These are phyloP conservation scores for Drosophila seguyi DNA, from an alignment of 1,140 invertebrate species.

Conservation along the genomic window DNA sequence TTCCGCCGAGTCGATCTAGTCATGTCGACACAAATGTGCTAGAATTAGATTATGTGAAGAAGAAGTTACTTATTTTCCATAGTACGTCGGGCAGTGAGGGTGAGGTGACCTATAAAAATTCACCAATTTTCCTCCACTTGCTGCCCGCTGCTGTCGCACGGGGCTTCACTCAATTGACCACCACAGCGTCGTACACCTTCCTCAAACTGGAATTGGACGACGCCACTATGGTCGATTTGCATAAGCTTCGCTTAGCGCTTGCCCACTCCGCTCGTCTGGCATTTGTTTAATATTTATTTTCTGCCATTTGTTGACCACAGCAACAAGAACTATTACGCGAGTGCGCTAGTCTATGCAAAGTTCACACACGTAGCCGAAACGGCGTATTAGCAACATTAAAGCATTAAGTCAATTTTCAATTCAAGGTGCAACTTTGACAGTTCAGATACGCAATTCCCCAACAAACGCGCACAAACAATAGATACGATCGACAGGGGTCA, in stretches of 20 bases:
- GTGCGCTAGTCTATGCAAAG: constrained; percentile 46
- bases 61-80: constrained; percentile 7
- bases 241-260: constrained; percentile 30
- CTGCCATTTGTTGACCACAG: constrained; percentile 79
- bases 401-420: constrained; percentile 52
- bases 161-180: constrained; percentile 28
- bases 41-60: not conserved
- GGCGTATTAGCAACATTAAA: constrained; percentile 49
- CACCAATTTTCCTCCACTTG: constrained; percentile 19
- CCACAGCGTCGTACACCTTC: constrained; percentile 54
- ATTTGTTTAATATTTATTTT: constrained; percentile 81
- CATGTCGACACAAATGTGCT: not conserved
- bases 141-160: constrained; percentile 1
- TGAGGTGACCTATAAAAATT: constrained; percentile 34
- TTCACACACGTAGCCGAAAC: constrained; percentile 36
- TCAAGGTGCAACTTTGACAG: constrained; percentile 50
- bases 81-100: not conserved
- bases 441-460: constrained; percentile 2
- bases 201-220: constrained; percentile 16
- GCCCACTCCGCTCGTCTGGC: constrained; percentile 10
- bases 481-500: constrained; percentile 10
- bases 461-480: constrained; percentile 24
- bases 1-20: not conserved
- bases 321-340: constrained; percentile 72
- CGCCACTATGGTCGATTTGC: constrained; percentile 44